phyloP scores from a whole-genome alignment of 2,113 vertebrate genomes.

The Tauraco erythrolophus region DNA sequence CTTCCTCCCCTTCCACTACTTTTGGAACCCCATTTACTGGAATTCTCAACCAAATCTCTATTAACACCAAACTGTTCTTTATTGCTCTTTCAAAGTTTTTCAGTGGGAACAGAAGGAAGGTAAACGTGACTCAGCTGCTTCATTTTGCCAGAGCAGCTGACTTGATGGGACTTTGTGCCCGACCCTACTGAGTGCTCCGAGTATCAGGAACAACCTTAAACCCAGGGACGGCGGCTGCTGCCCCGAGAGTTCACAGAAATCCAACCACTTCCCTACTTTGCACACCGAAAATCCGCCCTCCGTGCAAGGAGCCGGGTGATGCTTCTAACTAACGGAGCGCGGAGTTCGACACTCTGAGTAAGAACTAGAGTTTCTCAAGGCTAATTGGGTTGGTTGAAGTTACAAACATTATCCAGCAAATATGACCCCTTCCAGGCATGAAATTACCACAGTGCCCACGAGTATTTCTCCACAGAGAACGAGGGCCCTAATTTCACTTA shows the following conservation, averaged over 20 bases:
- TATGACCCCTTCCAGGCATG: constrained; percentile 26
- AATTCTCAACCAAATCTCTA: not conserved
- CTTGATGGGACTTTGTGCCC: not conserved
- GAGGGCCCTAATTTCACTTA: not conserved
- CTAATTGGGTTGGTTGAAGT: not conserved
- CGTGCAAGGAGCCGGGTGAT: not conserved
- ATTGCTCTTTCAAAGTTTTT: not conserved
- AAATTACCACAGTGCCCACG: constrained; percentile 18
- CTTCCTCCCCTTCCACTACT: not conserved
- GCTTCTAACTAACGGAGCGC: not conserved
- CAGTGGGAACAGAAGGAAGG: not conserved
- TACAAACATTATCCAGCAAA: constrained; percentile 7
- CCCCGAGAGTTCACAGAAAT: fast-evolving
- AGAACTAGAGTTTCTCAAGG: not conserved
- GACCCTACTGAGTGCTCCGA: not conserved
- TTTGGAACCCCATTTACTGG: not conserved
- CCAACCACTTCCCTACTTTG: not conserved
- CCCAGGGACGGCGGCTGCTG: fast-evolving
- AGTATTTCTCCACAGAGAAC: not conserved
- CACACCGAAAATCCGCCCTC: not conserved
- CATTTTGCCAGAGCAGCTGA: not conserved
- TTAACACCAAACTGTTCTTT: not conserved
- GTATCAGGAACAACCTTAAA: not conserved
- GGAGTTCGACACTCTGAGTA: not conserved
- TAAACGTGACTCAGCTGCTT: not conserved